A percentile compares a stretch with the other conserved stretches of the same genome.
phyloP scores from a whole-genome alignment of 2,888 invertebrate genomes.

The Rotaria magnacalcarata region DNA sequence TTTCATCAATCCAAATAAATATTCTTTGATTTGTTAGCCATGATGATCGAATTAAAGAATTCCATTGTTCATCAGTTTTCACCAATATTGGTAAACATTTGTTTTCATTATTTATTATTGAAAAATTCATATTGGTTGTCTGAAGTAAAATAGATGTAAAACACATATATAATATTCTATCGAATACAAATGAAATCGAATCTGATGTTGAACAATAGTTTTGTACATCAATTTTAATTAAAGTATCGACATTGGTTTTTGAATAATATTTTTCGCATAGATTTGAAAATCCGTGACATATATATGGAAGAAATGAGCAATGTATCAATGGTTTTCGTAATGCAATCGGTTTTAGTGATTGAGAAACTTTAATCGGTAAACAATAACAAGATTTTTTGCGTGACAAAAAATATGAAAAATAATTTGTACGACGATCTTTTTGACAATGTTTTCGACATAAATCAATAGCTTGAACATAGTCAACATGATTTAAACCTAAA shows the following conservation, averaged over 20 bases:
- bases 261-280: neutral
- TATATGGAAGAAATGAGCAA: constrained; percentile 11
- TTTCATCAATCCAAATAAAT: neutral
- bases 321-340: constrained; percentile 19
- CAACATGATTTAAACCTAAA: neutral
- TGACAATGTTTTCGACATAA: neutral
- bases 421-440: neutral
- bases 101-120: neutral
- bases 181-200: neutral
- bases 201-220: neutral
- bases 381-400: constrained; percentile 35
- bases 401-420: neutral
- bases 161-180: neutral
- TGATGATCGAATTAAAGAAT: neutral
- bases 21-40: neutral
- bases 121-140: neutral
- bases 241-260: neutral
- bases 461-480: neutral
- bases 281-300: neutral
- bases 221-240: constrained; percentile 25
- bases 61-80: neutral
- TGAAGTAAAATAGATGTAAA: neutral
- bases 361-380: neutral
- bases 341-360: neutral
- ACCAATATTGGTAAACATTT: neutral